These are phyloP conservation scores for Hetaerina americana DNA, from an alignment of 1,140 invertebrate genomes.

Conservation along the genomic window DNA sequence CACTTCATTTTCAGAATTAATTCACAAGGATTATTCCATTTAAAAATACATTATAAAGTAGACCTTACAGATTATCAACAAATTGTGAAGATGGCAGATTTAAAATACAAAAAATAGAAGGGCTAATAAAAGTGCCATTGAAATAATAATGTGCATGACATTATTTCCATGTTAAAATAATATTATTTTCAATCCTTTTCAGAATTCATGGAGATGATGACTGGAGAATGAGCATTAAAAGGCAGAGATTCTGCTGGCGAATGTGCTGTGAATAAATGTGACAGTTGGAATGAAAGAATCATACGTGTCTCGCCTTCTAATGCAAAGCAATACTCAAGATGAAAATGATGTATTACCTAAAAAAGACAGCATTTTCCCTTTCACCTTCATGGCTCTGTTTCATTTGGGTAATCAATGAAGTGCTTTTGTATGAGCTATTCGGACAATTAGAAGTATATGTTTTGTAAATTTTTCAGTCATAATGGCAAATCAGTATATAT, in stretches of 20 bases:
- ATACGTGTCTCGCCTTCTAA: not conserved
- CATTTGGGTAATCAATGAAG: not conserved
- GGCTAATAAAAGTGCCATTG: too few relatives aligned
- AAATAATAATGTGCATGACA: too few relatives aligned
- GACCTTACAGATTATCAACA: too few relatives aligned
- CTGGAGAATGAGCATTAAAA: conserved; percentile 59
- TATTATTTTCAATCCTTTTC: conserved; percentile 33
- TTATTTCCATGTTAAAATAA: conserved; percentile 5
- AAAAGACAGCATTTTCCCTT: not conserved
- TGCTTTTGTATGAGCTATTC: not conserved
- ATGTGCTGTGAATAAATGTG: not conserved
- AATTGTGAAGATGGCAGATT: too few relatives aligned
- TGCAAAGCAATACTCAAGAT: not conserved
- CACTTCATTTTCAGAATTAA: too few relatives aligned
- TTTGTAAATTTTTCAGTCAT: not conserved
- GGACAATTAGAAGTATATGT: not conserved
- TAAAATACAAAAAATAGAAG: too few relatives aligned
- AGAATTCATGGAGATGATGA: conserved; percentile 97
- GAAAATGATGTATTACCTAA: not conserved
- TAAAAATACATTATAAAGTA: too few relatives aligned
- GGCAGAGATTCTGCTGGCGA: not conserved
- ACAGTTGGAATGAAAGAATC: not conserved
- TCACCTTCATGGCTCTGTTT: not conserved
- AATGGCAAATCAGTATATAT: not conserved
- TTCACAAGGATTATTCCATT: too few relatives aligned